phyloP scores from a whole-genome alignment of 2,888 invertebrate genomes.

The Palloptera scutellata region DNA sequence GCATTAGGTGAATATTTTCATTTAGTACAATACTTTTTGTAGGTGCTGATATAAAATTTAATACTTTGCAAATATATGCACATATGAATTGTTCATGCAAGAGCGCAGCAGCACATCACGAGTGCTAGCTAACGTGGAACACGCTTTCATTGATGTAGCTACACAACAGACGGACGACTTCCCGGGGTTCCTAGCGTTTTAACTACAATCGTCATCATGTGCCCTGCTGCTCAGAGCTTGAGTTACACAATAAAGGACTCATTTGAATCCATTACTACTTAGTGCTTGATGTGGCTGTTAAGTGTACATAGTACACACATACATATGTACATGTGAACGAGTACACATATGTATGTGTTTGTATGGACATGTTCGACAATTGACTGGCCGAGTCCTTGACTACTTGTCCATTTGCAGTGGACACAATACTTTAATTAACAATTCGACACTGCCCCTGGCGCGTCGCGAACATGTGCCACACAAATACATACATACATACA shows the following conservation, averaged over 20 bases:
- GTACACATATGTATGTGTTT: constrained; percentile 48
- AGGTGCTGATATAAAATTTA: no score
- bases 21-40: no score
- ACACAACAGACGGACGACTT: no score
- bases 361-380: constrained; percentile 48
- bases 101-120: no score
- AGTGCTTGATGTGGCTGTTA: constrained; percentile 58
- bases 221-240: constrained; percentile 16
- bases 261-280: constrained; percentile 58
- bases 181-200: no score
- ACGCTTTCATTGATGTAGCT: no score
- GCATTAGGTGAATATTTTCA: no score
- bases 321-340: constrained; percentile 52
- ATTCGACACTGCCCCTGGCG: constrained; percentile 43
- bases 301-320: constrained; percentile 50
- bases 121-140: no score
- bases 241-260: constrained; percentile 38
- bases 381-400: constrained; percentile 55
- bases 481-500: not conserved
- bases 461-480: constrained; percentile 10
- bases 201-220: constrained; percentile 17
- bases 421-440: constrained; percentile 59
- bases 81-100: no score
- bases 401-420: constrained; percentile 57
- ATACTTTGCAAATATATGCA: no score